These are phyloP conservation scores for Tethya wilhelma DNA, from an alignment of 37 sponge, comb jelly and placozoan genomes.

Conservation along the genomic window DNA sequence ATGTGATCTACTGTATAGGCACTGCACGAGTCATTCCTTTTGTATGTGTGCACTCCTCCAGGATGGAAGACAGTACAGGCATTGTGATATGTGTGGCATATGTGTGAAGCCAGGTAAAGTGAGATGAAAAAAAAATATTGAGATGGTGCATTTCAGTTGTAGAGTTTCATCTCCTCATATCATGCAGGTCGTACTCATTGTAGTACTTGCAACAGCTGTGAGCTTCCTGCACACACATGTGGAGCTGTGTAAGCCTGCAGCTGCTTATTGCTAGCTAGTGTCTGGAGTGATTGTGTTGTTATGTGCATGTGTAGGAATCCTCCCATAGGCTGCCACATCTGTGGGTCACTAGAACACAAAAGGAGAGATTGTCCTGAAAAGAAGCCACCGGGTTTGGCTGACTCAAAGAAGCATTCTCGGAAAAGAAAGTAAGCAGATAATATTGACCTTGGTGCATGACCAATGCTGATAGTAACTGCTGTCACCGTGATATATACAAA, in stretches of 20 bases:
- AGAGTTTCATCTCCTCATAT: background rate
- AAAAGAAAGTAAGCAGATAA: constrained; percentile 11
- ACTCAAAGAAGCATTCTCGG: too few relatives aligned
- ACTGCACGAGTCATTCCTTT: background rate
- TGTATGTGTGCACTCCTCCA: constrained; percentile 7
- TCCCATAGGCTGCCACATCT: constrained; percentile 57
- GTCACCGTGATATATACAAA: too few relatives aligned
- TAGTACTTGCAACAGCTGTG: constrained; percentile 16
- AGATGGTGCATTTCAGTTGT: background rate
- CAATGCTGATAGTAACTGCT: too few relatives aligned
- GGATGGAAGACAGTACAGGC: constrained; percentile 81
- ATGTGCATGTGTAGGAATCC: background rate
- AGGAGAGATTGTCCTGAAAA: constrained; percentile 60
- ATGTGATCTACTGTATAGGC: background rate
- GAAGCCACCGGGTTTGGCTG: too few relatives aligned
- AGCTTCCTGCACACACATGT: constrained; percentile 33
- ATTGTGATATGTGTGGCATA: constrained; percentile 70
- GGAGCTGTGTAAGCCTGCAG: background rate
- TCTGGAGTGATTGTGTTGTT: background rate
- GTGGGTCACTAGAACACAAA: constrained; percentile 65
- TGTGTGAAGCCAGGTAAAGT: constrained; percentile 84
- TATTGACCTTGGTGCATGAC: too few relatives aligned
- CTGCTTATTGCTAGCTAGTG: background rate
- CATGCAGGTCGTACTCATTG: constrained; percentile 51
- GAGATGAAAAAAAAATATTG: too few relatives aligned